Percentiles rank a stretch among this genome's conserved stretches.
Conservation (phyloP, 2,888 invertebrate genomes). For the Drosophila tripunctata region DNA sequence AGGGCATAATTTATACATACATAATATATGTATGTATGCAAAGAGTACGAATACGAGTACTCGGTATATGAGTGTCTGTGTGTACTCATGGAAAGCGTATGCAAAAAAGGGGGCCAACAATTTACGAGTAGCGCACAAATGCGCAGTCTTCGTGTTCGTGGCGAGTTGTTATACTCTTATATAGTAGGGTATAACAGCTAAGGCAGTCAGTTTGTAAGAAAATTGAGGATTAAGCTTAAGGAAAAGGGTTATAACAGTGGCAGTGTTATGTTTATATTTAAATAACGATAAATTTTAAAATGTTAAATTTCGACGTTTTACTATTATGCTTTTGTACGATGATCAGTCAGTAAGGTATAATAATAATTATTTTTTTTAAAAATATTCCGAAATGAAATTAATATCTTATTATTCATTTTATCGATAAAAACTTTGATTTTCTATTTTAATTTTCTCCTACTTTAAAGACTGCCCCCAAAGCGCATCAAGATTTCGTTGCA, state of each 20-base stretch:
- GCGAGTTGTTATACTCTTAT: constrained; percentile 17
- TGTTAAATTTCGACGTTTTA: no score
- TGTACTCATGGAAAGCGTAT: constrained; percentile 45
- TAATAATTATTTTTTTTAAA: background rate
- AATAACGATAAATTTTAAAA: no score
- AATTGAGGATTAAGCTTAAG: background rate
- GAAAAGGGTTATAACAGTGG: no score
- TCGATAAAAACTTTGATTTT: background rate
- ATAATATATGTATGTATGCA: constrained; percentile 6
- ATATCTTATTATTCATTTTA: no score
- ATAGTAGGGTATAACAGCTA: background rate
- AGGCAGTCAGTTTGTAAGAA: background rate
- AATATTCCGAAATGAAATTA: no score
- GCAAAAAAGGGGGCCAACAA: constrained; percentile 57
- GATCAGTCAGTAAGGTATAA: no score
- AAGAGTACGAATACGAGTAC: constrained; percentile 5
- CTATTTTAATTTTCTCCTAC: background rate
- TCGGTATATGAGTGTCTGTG: constrained; percentile 21
- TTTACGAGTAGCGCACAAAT: constrained; percentile 66
- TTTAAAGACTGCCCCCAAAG: no score
- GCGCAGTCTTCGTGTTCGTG: constrained; percentile 63
- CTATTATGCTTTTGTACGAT: no score
- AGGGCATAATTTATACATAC: constrained; percentile 56
- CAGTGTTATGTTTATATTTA: no score
- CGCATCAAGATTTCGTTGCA: constrained; percentile 23